Percentiles rank a stretch among this genome's conserved stretches.
These are phyloP conservation scores for Heliothis virescens DNA, from an alignment of 1,140 invertebrate genomes.

Conservation along the genomic window DNA sequence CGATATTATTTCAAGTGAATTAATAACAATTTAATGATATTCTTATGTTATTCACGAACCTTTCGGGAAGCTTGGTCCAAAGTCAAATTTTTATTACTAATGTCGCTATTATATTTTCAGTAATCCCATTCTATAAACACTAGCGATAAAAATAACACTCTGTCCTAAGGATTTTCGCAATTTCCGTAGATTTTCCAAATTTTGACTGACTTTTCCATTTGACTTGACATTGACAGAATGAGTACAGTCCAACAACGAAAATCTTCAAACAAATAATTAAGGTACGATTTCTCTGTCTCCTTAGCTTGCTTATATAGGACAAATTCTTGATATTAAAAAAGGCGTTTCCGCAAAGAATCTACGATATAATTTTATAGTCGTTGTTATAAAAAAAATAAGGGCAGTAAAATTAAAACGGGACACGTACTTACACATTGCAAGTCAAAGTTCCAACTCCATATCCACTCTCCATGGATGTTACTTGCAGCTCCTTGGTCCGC, in stretches of 20 bases:
- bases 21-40: conserved; percentile 27
- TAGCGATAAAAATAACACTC: conserved; percentile 26
- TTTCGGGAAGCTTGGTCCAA: not conserved
- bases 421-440: no score
- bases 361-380: no score
- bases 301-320: no score
- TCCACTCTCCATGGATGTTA: no score
- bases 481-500: no score
- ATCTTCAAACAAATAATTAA: not conserved
- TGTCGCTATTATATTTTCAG: not conserved
- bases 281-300: no score
- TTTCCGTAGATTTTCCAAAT: not conserved
- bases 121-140: conserved; percentile 26
- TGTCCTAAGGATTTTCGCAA: conserved; percentile 1
- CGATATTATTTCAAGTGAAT: conserved; percentile 8
- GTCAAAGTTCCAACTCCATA: no score
- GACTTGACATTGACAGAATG: not conserved
- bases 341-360: no score
- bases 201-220: not conserved
- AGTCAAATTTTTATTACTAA: not conserved
- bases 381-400: no score
- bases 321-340: no score
- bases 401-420: no score
- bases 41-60: conserved; percentile 11
- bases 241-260: not conserved